These are phyloP conservation scores for Varecia variegata DNA, from an alignment of 2,797 vertebrate species.

Conservation along the genomic window DNA sequence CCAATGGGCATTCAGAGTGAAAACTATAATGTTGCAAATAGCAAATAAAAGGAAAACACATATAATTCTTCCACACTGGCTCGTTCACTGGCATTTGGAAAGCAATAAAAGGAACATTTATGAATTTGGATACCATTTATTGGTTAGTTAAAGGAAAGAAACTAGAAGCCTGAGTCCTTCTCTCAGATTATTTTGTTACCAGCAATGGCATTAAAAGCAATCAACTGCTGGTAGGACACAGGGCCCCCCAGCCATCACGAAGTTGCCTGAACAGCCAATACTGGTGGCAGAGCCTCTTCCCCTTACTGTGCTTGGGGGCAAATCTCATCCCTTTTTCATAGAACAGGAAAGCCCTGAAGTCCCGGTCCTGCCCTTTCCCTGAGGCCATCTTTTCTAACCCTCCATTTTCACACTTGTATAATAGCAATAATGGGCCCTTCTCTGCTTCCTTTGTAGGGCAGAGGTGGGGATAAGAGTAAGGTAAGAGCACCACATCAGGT, in stretches of 20 bases:
- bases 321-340: not conserved
- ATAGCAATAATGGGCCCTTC: not conserved
- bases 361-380: not conserved
- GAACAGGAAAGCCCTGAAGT: not conserved
- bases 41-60: constrained; percentile 33
- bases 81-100: not conserved
- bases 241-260: not conserved
- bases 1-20: not conserved
- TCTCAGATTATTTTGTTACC: not conserved
- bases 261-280: not conserved
- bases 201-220: not conserved
- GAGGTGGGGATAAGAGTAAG: not conserved
- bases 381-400: not conserved
- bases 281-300: not conserved
- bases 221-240: not conserved
- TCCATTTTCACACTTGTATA: not conserved
- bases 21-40: constrained; percentile 8
- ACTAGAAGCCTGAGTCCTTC: not conserved
- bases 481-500: not conserved
- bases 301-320: too few species aligned
- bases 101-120: constrained; percentile 17
- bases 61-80: not conserved
- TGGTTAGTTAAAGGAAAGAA: not conserved
- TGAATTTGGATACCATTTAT: not conserved
- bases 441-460: not conserved